Base-by-base conservation (phyloP, 2,113 vertebrate species). In the Ictidomys tridecemlineatus region DNA sequence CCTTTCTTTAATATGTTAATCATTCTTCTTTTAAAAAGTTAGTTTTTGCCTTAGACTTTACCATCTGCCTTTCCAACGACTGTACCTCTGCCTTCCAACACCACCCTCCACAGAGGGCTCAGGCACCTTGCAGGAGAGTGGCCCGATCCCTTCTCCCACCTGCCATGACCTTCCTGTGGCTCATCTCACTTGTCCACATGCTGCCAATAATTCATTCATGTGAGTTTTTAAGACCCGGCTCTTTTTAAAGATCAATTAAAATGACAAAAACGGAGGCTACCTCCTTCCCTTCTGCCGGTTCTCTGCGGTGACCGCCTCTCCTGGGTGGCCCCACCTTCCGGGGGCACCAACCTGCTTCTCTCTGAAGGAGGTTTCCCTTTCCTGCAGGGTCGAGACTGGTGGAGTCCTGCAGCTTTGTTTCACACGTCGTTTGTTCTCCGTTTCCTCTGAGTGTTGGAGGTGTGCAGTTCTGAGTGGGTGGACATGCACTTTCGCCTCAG, bases 81-180 rank as follows among this genome's bases (percentile, higher is more conserved):
- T 56, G 5, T 56, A 0, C 6, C 56, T 56, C 56, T 56, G 20
- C 53, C 53, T 56, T 18, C 53, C 17, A 18, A 56, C 53, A 18
- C 17, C 53, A 56, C 18, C 56, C 56, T 53, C 26, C 32, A 4
- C 51, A 13, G 51, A 56, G 0, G n/a, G 32, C 32, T 24, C 2
- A 56, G 77, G 34, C 5, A 14, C 4, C 56, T 67, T 6, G 17
- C 10, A 4, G 7, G 11, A 6, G 5, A 5, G 8, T 8, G 9
- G 42, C 5, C 9, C 37, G 8, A 0, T 12, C 7, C 16, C 28
- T 13, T 2, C 17, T 34, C 10, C 0, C 0, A 39, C 12, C 28
- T 42, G 48, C 6, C 0, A 3, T 11, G 17, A 7, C 7, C 4
- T 5, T 45, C 20, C 8, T 26, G 9, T 32, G 3, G 34, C 53